Percentiles rank a stretch among this genome's conserved stretches.
Evolutionary conservation across 2,797 vertebrate genomes (phyloP).

Genomic region (Cryptoblepharus egeriae): DNA sequence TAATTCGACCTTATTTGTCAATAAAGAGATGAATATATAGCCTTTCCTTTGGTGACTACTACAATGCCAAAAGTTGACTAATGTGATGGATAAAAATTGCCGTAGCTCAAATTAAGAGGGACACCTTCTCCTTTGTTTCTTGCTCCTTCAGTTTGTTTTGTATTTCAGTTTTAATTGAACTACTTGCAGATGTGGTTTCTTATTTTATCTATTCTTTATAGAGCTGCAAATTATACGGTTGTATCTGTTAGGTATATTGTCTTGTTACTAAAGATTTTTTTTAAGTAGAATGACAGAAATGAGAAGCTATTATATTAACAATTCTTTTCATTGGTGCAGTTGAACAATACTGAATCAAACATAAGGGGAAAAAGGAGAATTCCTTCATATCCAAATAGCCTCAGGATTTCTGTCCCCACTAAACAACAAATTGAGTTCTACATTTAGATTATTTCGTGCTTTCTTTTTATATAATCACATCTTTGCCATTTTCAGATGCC

Average conservation of each 20-base stretch:
- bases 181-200: background rate
- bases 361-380: background rate
- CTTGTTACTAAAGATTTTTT: conserved; percentile 5
- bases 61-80: background rate
- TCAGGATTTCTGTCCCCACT: conserved; percentile 11
- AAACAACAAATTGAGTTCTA: conserved; percentile 34
- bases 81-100: background rate
- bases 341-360: conserved; percentile 23
- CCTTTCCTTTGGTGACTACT: too few relatives aligned
- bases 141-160: background rate
- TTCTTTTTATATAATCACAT: conserved; percentile 29
- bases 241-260: background rate
- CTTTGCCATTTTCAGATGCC: conserved; percentile 28
- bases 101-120: background rate
- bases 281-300: background rate
- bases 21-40: too few relatives aligned
- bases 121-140: background rate
- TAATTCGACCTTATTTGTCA: background rate
- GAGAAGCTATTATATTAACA: conserved; percentile 9
- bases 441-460: conserved; percentile 17
- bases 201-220: conserved; percentile 4
- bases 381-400: conserved; percentile 24
- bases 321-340: conserved; percentile 4
- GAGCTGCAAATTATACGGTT: background rate
- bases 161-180: conserved; percentile 1